Base-by-base conservation (phyloP, 2,888 invertebrate genomes). In the Silvanus unidentatus region DNA sequence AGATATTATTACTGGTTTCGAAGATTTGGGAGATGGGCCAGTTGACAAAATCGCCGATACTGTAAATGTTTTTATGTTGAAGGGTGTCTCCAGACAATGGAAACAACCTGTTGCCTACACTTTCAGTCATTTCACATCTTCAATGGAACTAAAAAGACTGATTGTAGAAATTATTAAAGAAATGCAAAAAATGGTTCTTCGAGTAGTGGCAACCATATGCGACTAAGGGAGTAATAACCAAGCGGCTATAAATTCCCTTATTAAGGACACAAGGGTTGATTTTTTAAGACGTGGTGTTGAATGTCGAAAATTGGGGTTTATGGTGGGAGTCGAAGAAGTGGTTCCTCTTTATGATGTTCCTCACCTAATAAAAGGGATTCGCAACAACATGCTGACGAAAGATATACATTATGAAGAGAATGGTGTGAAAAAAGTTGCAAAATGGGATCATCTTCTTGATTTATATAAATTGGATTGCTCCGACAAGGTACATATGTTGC, bases 341-440 rank as follows among this genome's bases (percentile, higher is more conserved):
- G 32, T 52, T 1, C 52, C 34, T 16, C 22, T 52, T 2, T 49
- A 32, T 32, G 52, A 52, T 41, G 9, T 16, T 11, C 49, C 47
- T 13, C 49, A 51, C 40, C 13, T 51, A 22, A 37, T 51, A 30
- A 54, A 54, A 42, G 40, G 43, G 35, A 34, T 55, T 9, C 40
- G 50, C 4, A 54, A 55, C 16, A 45, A 43, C 45, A 27, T 53
- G 8, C 12, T 48, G 9, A 41, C 32, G 1, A 51, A 48, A 27
- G 39, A 50, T 12, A 37, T 44, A 13, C 16, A 28, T 28, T 28
- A 28, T 10, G 10, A 6, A 10, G 8, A 28, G 28, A 10, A 28
- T 28, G 28, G 28, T 10, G 10, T 28, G 6, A 10, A 32, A 15
- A 43, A 39, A 15, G 29, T 32, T 15, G 50, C 48, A n/a, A 36